Conservation (phyloP, 2,797 vertebrate species). For the Chromobotia macracanthus region DNA sequence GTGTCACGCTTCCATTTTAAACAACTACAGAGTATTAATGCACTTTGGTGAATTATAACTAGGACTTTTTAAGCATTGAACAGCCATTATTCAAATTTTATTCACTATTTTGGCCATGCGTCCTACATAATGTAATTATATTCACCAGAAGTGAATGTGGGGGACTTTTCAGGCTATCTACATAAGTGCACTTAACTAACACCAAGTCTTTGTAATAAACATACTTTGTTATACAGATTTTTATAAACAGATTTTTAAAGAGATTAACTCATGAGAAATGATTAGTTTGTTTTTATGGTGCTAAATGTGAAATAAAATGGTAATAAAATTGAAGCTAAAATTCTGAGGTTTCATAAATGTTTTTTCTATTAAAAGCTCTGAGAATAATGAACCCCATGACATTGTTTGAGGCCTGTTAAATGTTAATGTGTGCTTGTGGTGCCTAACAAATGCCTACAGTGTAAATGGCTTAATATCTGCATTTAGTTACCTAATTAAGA, state of each 20-base stretch:
- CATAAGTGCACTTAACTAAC: not conserved
- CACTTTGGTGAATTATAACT: not conserved
- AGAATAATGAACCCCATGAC: not conserved
- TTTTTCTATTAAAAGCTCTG: too few relatives aligned
- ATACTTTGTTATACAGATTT: constrained; percentile 13
- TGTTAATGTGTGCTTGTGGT: not conserved
- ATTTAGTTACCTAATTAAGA: constrained; percentile 19
- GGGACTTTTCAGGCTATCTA: not conserved
- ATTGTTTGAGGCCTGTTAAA: not conserved
- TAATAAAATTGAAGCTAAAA: too few relatives aligned
- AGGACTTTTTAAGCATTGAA: not conserved
- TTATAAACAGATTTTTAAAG: too few relatives aligned
- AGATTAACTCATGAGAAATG: not conserved
- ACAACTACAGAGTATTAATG: not conserved
- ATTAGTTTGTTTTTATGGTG: not conserved
- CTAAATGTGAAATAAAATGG: too few relatives aligned
- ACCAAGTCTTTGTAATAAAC: not conserved
- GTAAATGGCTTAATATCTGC: constrained; percentile 1
- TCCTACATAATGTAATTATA: constrained; percentile 11
- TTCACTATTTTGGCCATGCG: constrained; percentile 23
- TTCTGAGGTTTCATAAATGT: too few relatives aligned
- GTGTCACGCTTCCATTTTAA: constrained; percentile 1
- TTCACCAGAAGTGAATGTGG: not conserved
- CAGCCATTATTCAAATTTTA: constrained; percentile 9
- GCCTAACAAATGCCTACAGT: not conserved